These are phyloP conservation scores for Sympetrum striolatum DNA, from an alignment of 2,888 invertebrate species.

Conservation along the genomic window DNA sequence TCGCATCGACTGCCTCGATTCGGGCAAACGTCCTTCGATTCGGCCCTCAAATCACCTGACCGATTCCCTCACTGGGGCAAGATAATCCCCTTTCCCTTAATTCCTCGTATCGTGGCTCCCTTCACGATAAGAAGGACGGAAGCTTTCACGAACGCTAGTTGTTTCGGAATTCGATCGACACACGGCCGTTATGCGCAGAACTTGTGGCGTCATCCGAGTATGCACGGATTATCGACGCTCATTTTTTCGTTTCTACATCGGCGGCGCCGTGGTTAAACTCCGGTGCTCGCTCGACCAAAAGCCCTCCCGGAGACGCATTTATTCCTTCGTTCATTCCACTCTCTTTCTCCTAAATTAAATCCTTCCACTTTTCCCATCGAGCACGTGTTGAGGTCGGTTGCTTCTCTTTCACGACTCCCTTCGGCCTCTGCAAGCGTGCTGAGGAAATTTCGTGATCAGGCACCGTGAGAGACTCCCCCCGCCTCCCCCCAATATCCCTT, in stretches of 20 bases:
- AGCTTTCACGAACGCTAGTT: too few species aligned
- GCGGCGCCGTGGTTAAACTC: neutral
- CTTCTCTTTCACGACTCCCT: neutral
- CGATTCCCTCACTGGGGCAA: too few species aligned
- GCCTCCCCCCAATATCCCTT: neutral
- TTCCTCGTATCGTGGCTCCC: too few species aligned
- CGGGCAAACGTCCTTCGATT: too few species aligned
- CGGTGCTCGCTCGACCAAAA: constrained; percentile 8
- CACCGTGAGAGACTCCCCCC: constrained; percentile 16
- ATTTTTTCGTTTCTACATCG: neutral
- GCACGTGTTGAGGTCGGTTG: neutral
- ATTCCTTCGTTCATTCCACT: neutral
- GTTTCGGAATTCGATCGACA: neutral
- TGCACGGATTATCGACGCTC: constrained; percentile 11
- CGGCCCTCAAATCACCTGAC: too few species aligned
- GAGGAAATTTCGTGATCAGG: constrained; percentile 33
- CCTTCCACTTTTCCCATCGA: neutral
- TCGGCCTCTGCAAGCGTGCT: neutral
- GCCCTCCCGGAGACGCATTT: neutral
- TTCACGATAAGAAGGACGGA: too few species aligned
- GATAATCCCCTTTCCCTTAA: too few species aligned
- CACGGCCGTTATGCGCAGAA: neutral
- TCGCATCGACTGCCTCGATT: too few species aligned
- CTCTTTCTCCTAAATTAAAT: neutral
- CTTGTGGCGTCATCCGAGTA: neutral